Evolutionary conservation across 37 sponge, comb jelly and placozoan genomes (phyloP).

Genomic region (Haliclona indistincta): DNA sequence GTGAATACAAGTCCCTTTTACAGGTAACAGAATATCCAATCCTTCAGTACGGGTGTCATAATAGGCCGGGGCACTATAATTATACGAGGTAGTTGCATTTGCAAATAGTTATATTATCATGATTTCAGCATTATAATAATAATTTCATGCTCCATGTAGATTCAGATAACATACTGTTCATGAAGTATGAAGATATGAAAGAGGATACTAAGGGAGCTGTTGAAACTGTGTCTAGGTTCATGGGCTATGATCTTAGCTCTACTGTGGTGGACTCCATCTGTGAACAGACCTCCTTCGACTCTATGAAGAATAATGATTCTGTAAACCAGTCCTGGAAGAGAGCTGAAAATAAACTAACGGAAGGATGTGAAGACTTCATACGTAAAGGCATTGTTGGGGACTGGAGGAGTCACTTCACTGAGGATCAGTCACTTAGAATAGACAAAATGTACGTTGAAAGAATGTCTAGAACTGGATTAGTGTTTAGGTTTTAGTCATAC

Average conservation of each 20-base stretch:
- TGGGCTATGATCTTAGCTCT: constrained; percentile 9
- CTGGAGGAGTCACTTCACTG: constrained; percentile 35
- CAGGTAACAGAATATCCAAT: too few species aligned
- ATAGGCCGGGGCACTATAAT: too few species aligned
- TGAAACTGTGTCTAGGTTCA: constrained; percentile 18
- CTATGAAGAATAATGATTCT: constrained; percentile 34
- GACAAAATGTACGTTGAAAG: constrained; percentile 34
- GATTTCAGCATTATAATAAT: too few species aligned
- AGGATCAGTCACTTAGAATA: constrained; percentile 26
- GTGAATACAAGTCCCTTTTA: too few species aligned
- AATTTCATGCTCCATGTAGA: too few species aligned
- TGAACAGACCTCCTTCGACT: constrained; percentile 22
- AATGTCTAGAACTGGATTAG: constrained; percentile 25
- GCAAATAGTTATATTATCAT: too few species aligned
- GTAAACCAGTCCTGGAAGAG: constrained; percentile 31
- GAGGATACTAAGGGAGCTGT: constrained; percentile 19
- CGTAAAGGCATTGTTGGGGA: constrained; percentile 51
- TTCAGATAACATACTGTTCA: constrained; percentile 40
- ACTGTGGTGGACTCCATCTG: too few species aligned
- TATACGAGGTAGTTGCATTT: too few species aligned
- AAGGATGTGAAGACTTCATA: constrained; percentile 9
- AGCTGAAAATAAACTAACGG: too few species aligned
- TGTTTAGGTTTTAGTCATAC: too few species aligned
- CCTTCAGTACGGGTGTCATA: too few species aligned
- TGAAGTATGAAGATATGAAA: constrained; percentile 72